A percentile compares a stretch with the other conserved stretches of the same genome.
These are phyloP conservation scores for Mythimna lalbum DNA, from an alignment of 2,888 invertebrate genomes.

Conservation along the genomic window DNA sequence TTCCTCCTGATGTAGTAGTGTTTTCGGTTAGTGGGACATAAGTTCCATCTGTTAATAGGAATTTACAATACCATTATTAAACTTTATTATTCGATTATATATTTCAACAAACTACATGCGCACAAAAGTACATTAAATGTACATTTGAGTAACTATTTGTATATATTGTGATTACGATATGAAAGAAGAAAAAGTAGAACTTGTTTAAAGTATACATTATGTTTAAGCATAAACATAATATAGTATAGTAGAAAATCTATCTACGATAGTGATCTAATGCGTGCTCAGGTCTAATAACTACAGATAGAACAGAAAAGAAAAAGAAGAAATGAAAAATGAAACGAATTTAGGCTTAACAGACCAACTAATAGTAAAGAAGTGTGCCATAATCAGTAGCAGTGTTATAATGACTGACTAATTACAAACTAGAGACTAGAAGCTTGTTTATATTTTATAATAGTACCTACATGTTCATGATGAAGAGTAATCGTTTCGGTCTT, in stretches of 20 bases:
- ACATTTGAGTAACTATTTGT: constrained; percentile 19
- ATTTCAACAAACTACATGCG: constrained; percentile 44
- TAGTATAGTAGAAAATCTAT: constrained; percentile 42
- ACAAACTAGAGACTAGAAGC: constrained; percentile 18
- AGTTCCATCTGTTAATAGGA: constrained; percentile 90
- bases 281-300: constrained; percentile 47
- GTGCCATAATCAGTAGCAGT: constrained; percentile 24
- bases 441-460: constrained; percentile 7
- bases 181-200: constrained; percentile 40
- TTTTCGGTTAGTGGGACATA: constrained; percentile 88
- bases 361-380: constrained; percentile 53
- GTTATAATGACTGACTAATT: constrained; percentile 32
- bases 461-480: constrained; percentile 4
- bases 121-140: constrained; percentile 15
- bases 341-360: constrained; percentile 68
- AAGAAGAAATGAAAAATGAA: constrained; percentile 40
- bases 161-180: constrained; percentile 19
- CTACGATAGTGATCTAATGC: constrained; percentile 53
- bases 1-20: constrained; percentile 74
- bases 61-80: constrained; percentile 80
- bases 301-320: constrained; percentile 43
- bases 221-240: constrained; percentile 39
- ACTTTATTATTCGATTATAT: constrained; percentile 48
- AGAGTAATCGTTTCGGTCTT: constrained; percentile 46
- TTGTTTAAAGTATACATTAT: constrained; percentile 17